Percentiles rank a stretch among this genome's conserved stretches.
These are phyloP conservation scores for Amblyornis subalaris DNA, from an alignment of 2,113 vertebrate species.

Conservation along the genomic window DNA sequence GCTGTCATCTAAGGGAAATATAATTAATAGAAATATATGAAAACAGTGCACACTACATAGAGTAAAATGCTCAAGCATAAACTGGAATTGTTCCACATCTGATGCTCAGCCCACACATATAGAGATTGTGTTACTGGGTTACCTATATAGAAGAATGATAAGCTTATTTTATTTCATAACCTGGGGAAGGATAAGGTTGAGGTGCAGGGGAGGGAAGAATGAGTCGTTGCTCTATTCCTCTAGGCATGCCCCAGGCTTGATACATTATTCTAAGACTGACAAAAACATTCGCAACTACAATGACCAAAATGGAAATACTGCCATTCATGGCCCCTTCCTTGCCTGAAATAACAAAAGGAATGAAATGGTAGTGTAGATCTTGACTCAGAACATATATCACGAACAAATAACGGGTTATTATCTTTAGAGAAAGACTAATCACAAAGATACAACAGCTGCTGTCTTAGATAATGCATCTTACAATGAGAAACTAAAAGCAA, in stretches of 20 bases:
- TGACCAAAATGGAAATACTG: neutral
- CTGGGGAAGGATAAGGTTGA: rapidly evolving
- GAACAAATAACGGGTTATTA: neutral
- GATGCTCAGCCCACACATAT: neutral
- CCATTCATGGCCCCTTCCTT: neutral
- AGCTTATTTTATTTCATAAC: neutral
- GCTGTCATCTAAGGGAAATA: neutral
- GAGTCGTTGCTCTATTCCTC: neutral
- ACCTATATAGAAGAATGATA: neutral
- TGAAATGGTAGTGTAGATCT: neutral
- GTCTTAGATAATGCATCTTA: neutral
- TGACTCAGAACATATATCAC: neutral
- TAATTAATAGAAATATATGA: neutral
- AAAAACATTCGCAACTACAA: neutral
- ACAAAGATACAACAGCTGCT: neutral
- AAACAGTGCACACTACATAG: neutral
- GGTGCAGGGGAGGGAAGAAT: neutral
- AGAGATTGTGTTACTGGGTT: neutral
- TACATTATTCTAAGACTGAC: neutral
- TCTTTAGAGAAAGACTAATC: neutral
- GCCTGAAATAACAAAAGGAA: neutral
- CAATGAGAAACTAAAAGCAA: neutral
- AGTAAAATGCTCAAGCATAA: neutral
- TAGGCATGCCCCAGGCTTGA: neutral
- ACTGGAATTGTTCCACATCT: neutral